phyloP scores from a whole-genome alignment of 2,888 invertebrate genomes.

The Alsophila aescularia region DNA sequence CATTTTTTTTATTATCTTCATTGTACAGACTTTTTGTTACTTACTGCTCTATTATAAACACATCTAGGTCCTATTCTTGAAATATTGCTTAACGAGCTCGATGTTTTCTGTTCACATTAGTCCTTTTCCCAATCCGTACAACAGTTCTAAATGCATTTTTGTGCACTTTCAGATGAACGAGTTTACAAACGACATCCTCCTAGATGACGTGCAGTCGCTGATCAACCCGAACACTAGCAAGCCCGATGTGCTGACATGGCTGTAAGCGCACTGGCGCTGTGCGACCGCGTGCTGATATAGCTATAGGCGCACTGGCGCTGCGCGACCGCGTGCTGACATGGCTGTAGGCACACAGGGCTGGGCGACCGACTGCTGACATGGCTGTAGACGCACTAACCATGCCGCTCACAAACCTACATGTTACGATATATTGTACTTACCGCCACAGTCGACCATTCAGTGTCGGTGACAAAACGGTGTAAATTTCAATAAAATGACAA shows the following conservation, averaged over 20 bases:
- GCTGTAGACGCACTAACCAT: slow-evolving; percentile 34
- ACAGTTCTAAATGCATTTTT: not conserved
- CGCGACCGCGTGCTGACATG: not conserved
- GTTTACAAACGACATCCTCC: slow-evolving; percentile 93
- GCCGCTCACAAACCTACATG: slow-evolving; percentile 54
- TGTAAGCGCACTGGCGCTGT: slow-evolving; percentile 55
- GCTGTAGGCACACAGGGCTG: slow-evolving; percentile 11
- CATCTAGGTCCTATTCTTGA: too few relatives aligned
- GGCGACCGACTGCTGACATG: not conserved
- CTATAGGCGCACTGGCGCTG: slow-evolving; percentile 57
- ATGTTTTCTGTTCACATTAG: not conserved
- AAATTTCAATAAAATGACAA: slow-evolving; percentile 76
- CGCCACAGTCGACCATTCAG: slow-evolving; percentile 38
- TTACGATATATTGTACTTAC: slow-evolving; percentile 53
- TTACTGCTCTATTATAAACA: too few relatives aligned
- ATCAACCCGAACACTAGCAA: slow-evolving; percentile 94
- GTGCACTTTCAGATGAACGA: slow-evolving; percentile 89
- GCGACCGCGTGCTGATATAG: slow-evolving; percentile 88
- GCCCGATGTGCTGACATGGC: slow-evolving; percentile 94
- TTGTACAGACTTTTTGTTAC: too few relatives aligned
- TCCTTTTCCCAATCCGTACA: not conserved
- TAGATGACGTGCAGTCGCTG: slow-evolving; percentile 95
- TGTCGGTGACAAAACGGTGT: slow-evolving; percentile 65
- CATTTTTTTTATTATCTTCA: too few relatives aligned
- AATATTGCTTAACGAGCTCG: not conserved